Conservation (phyloP, 2,888 invertebrate genomes). For the Nomada fucata region DNA sequence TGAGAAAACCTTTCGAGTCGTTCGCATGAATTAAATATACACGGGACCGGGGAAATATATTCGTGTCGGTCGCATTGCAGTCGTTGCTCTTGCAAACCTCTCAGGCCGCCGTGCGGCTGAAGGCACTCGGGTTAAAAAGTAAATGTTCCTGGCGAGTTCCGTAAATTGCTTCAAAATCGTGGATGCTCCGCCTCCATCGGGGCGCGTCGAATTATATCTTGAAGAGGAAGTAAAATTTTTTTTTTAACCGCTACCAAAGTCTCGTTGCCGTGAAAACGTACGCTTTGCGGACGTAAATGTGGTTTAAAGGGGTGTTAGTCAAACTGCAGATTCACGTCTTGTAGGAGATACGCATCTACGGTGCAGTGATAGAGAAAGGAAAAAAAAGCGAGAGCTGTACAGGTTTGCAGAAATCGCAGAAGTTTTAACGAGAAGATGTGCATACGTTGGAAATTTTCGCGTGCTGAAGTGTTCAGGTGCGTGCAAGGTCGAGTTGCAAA, state of each 20-base stretch:
- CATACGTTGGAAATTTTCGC: too few species aligned
- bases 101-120: conserved; percentile 7
- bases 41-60: conserved; percentile 36
- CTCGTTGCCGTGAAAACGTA: not conserved
- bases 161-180: conserved; percentile 39
- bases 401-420: too few species aligned
- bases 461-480: too few species aligned
- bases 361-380: too few species aligned
- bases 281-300: too few species aligned
- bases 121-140: conserved; percentile 9
- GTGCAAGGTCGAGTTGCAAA: too few species aligned
- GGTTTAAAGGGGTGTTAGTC: not conserved
- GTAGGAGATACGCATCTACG: not conserved
- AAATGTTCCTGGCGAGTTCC: conserved; percentile 15
- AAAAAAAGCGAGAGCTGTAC: too few species aligned
- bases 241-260: not conserved
- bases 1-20: conserved; percentile 9
- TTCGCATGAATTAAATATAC: conserved; percentile 52
- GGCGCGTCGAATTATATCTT: conserved; percentile 4
- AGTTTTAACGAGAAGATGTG: too few species aligned
- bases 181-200: conserved; percentile 10
- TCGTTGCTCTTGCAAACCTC: conserved; percentile 31
- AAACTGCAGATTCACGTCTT: not conserved
- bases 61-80: conserved; percentile 46
- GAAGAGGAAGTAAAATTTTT: not conserved